A percentile compares a stretch with the other conserved stretches of the same genome.
Evolutionary conservation across 2,113 vertebrate species (phyloP).

Genomic region (Pollachius pollachius): DNA sequence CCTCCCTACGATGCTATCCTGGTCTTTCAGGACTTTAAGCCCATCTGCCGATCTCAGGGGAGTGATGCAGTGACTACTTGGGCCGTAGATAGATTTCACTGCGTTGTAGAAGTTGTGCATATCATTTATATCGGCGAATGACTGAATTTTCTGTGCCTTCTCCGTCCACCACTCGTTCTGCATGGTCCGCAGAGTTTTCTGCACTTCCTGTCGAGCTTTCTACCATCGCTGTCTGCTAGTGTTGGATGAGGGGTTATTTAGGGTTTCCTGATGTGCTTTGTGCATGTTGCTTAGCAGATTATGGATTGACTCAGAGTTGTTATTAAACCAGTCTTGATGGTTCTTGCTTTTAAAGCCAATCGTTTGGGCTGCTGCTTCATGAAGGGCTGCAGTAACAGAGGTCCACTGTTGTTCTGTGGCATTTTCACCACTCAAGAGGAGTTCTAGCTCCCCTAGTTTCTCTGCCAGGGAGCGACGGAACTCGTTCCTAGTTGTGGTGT

Average conservation of each 20-base stretch:
- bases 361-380: no score
- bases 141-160: slow-evolving; percentile 18
- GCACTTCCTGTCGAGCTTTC: neutral
- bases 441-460: no score
- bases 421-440: no score
- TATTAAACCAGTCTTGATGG: no score
- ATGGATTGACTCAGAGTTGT: no score
- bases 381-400: no score
- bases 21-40: no score
- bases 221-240: slow-evolving; percentile 12
- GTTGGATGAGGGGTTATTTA: slow-evolving; percentile 8
- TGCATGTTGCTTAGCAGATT: no score
- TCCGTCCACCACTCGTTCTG: slow-evolving; percentile 16
- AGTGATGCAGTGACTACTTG: slow-evolving; percentile 14
- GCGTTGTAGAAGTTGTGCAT: slow-evolving; percentile 28
- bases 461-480: no score
- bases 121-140: slow-evolving; percentile 29
- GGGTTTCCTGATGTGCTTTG: neutral
- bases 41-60: slow-evolving; percentile 27
- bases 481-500: no score
- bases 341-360: no score
- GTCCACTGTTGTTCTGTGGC: no score
- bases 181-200: slow-evolving; percentile 3
- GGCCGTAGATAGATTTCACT: slow-evolving; percentile 31
- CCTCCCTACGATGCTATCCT: slow-evolving; percentile 13